Conservation (phyloP, 2,797 vertebrate genomes). For the Scomberomorus guttatus region DNA sequence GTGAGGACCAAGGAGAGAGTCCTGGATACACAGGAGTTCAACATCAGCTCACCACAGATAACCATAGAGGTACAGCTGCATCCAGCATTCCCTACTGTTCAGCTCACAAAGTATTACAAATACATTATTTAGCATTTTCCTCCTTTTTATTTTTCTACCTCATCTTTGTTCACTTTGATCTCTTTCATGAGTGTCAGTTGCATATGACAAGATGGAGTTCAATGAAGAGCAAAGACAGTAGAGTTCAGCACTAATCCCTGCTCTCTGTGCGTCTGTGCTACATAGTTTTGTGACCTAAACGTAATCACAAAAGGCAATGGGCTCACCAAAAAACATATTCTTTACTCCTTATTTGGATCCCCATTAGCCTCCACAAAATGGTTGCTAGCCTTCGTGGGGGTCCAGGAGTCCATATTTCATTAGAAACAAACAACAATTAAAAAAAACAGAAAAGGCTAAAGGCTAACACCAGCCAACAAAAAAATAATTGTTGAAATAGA, state of each 20-base stretch:
- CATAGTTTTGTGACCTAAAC: neutral
- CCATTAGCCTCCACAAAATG: no score
- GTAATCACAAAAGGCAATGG: no score
- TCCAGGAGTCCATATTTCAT: no score
- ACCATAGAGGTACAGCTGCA: constrained; percentile 62
- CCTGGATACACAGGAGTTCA: constrained; percentile 72
- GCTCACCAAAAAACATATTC: no score
- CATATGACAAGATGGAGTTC: constrained; percentile 12
- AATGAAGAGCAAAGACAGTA: constrained; percentile 20
- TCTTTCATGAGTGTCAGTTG: neutral
- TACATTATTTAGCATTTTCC: neutral
- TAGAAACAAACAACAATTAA: no score
- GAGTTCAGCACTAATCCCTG: neutral
- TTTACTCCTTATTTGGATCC: no score
- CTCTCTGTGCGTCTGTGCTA: neutral
- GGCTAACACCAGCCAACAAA: no score
- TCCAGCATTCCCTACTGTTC: neutral
- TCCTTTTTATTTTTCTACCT: neutral
- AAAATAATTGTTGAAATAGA: no score
- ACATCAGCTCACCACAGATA: constrained; percentile 63
- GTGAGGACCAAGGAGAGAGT: constrained; percentile 58
- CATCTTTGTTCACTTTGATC: constrained; percentile 5
- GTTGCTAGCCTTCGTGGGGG: no score
- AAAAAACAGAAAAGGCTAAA: no score
- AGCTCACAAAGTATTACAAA: constrained; percentile 5